phyloP scores from a whole-genome alignment of 2,797 vertebrate species.

The Acipenser ruthenus region DNA sequence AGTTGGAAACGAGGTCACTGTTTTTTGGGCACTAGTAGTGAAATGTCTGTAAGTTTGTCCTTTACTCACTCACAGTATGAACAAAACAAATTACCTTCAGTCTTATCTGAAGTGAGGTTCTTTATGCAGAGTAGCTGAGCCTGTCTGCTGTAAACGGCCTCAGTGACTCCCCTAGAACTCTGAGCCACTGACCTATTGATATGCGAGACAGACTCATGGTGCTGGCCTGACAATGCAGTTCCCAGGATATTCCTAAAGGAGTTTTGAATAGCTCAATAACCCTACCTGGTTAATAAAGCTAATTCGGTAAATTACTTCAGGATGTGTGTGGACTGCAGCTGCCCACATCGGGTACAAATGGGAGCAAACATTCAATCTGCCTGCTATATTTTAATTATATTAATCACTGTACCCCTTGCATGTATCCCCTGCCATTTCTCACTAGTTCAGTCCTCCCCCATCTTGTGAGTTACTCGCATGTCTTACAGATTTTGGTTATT shows the following conservation, averaged over 20 bases:
- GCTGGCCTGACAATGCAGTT: not conserved
- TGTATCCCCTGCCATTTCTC: no score
- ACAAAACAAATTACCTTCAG: not conserved
- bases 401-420: no score
- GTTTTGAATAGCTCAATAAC: not conserved
- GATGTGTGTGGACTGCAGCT: not conserved
- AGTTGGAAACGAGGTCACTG: no score
- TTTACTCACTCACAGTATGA: no score
- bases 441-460: no score
- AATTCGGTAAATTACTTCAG: not conserved
- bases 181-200: not conserved
- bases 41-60: no score
- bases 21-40: no score
- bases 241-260: not conserved
- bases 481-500: no score
- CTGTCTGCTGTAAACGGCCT: not conserved
- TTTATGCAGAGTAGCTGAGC: not conserved
- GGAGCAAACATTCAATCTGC: no score
- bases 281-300: constrained; percentile 1
- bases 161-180: not conserved
- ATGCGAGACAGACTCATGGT: not conserved
- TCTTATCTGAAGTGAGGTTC: not conserved
- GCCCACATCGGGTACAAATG: no score
- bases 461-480: no score
- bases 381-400: no score